Conservation (phyloP, 1,140 invertebrate species). For the Drosophila santomea region DNA sequence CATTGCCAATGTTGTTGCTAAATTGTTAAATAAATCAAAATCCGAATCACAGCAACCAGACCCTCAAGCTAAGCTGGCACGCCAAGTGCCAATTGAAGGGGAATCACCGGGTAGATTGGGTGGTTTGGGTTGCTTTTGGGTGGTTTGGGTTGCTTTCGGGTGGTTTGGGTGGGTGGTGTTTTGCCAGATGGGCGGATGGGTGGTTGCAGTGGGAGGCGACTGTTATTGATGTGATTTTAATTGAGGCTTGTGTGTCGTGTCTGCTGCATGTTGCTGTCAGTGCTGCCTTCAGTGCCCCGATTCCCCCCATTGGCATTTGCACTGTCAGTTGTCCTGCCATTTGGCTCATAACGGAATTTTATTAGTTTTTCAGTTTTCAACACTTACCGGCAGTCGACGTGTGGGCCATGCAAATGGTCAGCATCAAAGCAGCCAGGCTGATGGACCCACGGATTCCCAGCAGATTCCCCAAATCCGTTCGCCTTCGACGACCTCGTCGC, state of each 20-base stretch:
- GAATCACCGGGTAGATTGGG: conserved; percentile 6
- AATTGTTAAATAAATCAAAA: conserved; percentile 83
- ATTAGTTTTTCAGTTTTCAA: conserved; percentile 57
- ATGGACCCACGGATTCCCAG: conserved; percentile 50
- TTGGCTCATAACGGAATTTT: conserved; percentile 74
- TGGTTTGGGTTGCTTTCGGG: too few relatives aligned
- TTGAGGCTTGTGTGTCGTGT: conserved; percentile 68
- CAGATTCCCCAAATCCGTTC: conserved; percentile 14
- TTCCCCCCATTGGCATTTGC: too few relatives aligned
- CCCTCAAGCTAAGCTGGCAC: conserved; percentile 55
- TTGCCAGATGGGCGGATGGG: not conserved
- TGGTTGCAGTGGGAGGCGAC: conserved; percentile 11
- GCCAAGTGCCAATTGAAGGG: conserved; percentile 71
- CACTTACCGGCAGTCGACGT: conserved; percentile 78
- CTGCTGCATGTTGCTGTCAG: conserved; percentile 53
- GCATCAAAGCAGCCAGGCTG: conserved; percentile 58
- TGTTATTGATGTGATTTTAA: conserved; percentile 83
- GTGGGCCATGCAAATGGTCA: conserved; percentile 70
- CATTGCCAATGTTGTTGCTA: conserved; percentile 62
- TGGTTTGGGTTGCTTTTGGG: not conserved
- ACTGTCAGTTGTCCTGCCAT: conserved; percentile 62
- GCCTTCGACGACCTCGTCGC: conserved; percentile 53
- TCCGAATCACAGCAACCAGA: conserved; percentile 41
- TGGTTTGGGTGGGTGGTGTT: too few relatives aligned
- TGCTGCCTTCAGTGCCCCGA: conserved; percentile 17